Evolutionary conservation across 2,888 invertebrate species (phyloP), one percentile per base, ranked within the genome.

Genomic region (Polyommatus icarus): DNA sequence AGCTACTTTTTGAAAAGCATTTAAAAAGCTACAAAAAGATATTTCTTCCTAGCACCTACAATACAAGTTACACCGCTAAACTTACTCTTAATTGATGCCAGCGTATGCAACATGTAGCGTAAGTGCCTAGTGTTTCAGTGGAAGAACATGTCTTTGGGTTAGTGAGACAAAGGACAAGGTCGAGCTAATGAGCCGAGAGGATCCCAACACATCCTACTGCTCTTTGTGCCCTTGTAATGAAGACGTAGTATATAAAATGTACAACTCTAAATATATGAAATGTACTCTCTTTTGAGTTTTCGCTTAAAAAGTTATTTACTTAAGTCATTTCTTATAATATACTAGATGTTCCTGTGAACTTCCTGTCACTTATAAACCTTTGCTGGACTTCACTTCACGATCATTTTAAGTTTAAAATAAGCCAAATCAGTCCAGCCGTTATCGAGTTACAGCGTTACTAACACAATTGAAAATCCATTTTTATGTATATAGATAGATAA

Each of bases 121-220:
- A 40, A 40, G 10, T 46, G 46, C 10, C 46, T 54, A 54, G 54
- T 54, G 54, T 54, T 5, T 54, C 54, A 54, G 54, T 18, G 54
- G 54, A 18, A 67, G 24, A 29, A 67, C 29, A 29, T 67, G 67
- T 67, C 67, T 29, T 15, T 67, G 67, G 67, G 67, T 67, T 67
- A 67, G 67, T 29, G 67, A 67, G 67, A 67, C 67, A 67, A 67
- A 67, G 67, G 67, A 67, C 67, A 67, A 67, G 67, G 67, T 67
- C 67, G 67, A 18, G 29, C 67, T 67, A 67, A 67, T 67, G 67
- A 29, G 24, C 12, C 29, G 67, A 67, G 67, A 67, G 67, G 67
- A 67, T 29, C 61, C 67, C 67, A 67, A 29, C 18, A 67, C 15
- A 29, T 67, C 67, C 67, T 61, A 24, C 15, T 67, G 29, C 29